Evolutionary conservation across 2,888 invertebrate species (phyloP).

Genomic region (Cantharis rustica): DNA sequence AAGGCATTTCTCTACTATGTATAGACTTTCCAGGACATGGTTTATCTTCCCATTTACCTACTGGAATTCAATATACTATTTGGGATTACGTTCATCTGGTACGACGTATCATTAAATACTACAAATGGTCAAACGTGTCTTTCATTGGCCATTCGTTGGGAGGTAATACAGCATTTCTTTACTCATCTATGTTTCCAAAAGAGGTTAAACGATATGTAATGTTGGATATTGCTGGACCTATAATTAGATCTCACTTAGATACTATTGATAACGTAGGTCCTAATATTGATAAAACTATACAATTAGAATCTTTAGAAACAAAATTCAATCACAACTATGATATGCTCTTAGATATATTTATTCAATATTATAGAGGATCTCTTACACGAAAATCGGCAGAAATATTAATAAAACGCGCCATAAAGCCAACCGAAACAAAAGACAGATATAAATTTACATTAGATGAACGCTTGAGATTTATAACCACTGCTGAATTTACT

Average conservation of each 20-base stretch:
- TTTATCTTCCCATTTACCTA: slow-evolving; percentile 72
- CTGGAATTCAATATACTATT: slow-evolving; percentile 75
- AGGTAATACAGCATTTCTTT: slow-evolving; percentile 79
- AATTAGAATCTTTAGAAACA: slow-evolving; percentile 69
- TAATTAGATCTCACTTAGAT: slow-evolving; percentile 63
- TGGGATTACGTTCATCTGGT: slow-evolving; percentile 84
- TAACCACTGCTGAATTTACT: slow-evolving; percentile 71
- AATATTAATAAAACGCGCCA: slow-evolving; percentile 76
- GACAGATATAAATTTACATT: slow-evolving; percentile 62
- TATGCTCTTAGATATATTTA: slow-evolving; percentile 75
- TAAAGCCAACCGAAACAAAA: slow-evolving; percentile 60
- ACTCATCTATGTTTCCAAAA: slow-evolving; percentile 76
- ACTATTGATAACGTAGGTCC: slow-evolving; percentile 63
- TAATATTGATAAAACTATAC: slow-evolving; percentile 70
- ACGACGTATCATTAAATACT: slow-evolving; percentile 73
- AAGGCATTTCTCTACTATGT: slow-evolving; percentile 69
- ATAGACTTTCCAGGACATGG: slow-evolving; percentile 85
- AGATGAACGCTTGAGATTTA: slow-evolving; percentile 76
- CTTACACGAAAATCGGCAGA: slow-evolving; percentile 71
- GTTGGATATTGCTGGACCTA: slow-evolving; percentile 79
- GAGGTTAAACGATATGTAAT: slow-evolving; percentile 72
- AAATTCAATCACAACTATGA: slow-evolving; percentile 74
- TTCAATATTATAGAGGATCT: slow-evolving; percentile 73
- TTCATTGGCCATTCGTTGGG: slow-evolving; percentile 81
- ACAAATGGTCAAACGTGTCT: slow-evolving; percentile 73